Evolutionary conservation across 2,797 vertebrate genomes (phyloP).

Genomic region (Gallinago solitaria): DNA sequence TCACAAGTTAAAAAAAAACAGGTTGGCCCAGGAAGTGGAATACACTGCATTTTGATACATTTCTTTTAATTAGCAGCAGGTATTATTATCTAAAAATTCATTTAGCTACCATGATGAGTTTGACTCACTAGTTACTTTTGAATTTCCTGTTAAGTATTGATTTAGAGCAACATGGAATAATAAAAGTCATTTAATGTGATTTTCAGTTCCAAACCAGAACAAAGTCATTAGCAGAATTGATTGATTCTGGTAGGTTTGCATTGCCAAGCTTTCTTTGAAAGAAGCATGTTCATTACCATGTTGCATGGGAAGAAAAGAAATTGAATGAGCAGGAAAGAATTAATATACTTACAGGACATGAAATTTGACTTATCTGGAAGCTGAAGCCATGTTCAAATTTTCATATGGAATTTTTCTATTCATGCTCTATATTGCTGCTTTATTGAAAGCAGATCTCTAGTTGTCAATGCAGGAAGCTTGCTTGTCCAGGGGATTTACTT

Average conservation of each 20-base stretch:
- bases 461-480: slow-evolving; percentile 10
- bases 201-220: background rate
- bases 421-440: background rate
- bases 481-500: slow-evolving; percentile 7
- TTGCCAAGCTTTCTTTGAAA: slow-evolving; percentile 7
- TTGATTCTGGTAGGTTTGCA: background rate
- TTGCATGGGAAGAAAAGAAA: background rate
- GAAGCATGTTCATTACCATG: background rate
- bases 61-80: background rate
- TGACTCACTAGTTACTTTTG: background rate
- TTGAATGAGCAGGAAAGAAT: background rate
- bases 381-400: background rate
- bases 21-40: background rate
- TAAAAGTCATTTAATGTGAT: background rate
- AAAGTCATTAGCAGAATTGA: background rate
- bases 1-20: background rate
- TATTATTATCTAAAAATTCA: background rate
- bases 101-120: background rate
- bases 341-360: background rate
- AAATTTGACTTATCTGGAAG: slow-evolving; percentile 28
- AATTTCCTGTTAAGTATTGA: background rate
- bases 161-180: background rate
- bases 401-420: background rate
- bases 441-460: slow-evolving; percentile 11
- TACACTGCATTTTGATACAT: background rate